A percentile compares a stretch with the other conserved stretches of the same genome.
Evolutionary conservation across 2,888 invertebrate genomes (phyloP).

Genomic region (Meloe dianella): DNA sequence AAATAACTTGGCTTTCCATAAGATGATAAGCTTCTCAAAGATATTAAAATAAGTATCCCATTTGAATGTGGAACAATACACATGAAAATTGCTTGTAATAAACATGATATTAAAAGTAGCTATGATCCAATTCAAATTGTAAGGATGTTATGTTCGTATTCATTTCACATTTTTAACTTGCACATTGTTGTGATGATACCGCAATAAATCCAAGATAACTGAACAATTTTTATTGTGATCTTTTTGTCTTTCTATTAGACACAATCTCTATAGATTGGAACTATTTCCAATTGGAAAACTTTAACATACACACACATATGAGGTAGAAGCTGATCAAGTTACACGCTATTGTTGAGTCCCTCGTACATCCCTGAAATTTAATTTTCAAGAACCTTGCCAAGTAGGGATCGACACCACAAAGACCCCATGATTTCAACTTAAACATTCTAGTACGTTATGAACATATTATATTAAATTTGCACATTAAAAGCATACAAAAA

Average conservation of each 20-base stretch:
- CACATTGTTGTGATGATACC: background rate
- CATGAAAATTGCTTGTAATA: constrained; percentile 27
- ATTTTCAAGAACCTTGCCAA: constrained; percentile 9
- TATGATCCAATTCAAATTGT: constrained; percentile 14
- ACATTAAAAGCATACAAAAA: background rate
- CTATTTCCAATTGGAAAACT: constrained; percentile 1
- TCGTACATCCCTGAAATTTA: constrained; percentile 10
- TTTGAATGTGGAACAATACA: constrained; percentile 31
- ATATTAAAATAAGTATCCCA: constrained; percentile 26
- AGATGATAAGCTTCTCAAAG: constrained; percentile 5
- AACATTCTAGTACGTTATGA: background rate
- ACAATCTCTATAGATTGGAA: no score
- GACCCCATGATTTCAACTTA: constrained; percentile 1
- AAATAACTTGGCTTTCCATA: background rate
- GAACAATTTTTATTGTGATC: background rate
- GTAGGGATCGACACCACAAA: constrained; percentile 11
- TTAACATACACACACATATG: constrained; percentile 1
- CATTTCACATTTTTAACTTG: no score
- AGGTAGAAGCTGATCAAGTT: background rate
- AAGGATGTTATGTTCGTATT: background rate
- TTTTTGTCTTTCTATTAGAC: background rate
- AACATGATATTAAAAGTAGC: constrained; percentile 31
- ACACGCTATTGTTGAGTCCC: constrained; percentile 2
- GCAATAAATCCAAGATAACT: no score
- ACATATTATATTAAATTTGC: background rate